Evolutionary conservation across 2,888 invertebrate genomes (phyloP).

Genomic region (Tetropium fuscum): DNA sequence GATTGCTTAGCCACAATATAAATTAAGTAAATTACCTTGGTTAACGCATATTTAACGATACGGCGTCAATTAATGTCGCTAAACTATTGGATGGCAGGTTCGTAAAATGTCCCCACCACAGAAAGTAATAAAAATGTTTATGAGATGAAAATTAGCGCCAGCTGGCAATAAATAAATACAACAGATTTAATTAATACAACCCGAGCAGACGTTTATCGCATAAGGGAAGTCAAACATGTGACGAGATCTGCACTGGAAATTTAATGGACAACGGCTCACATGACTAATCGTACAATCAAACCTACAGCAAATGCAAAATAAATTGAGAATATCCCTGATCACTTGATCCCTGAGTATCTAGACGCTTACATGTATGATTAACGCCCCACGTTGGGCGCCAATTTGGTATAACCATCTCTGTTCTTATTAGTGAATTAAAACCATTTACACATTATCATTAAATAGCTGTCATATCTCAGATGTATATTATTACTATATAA

Average conservation of each 20-base stretch:
- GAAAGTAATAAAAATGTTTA: constrained; percentile 62
- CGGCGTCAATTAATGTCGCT: constrained; percentile 46
- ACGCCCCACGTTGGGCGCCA: no score
- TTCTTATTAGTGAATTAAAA: no score
- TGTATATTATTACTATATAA: no score
- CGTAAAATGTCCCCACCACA: constrained; percentile 43
- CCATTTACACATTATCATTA: no score
- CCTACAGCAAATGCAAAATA: no score
- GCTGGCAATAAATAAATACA: constrained; percentile 64
- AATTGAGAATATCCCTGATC: no score
- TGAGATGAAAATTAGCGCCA: constrained; percentile 62
- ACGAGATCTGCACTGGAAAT: constrained; percentile 30
- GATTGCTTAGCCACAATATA: constrained; percentile 33
- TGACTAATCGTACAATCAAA: no score
- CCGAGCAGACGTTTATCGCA: constrained; percentile 47
- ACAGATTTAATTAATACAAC: constrained; percentile 64
- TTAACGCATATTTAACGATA: constrained; percentile 50
- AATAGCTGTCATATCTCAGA: no score
- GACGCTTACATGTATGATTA: no score
- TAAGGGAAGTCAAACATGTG: constrained; percentile 48
- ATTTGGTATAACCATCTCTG: no score
- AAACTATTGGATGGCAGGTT: constrained; percentile 40
- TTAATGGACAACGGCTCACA: constrained; percentile 1
- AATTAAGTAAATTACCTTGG: constrained; percentile 34
- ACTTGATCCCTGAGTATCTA: no score